Conservation (phyloP, 2,888 invertebrate species). For the Invenusta paracnida region DNA sequence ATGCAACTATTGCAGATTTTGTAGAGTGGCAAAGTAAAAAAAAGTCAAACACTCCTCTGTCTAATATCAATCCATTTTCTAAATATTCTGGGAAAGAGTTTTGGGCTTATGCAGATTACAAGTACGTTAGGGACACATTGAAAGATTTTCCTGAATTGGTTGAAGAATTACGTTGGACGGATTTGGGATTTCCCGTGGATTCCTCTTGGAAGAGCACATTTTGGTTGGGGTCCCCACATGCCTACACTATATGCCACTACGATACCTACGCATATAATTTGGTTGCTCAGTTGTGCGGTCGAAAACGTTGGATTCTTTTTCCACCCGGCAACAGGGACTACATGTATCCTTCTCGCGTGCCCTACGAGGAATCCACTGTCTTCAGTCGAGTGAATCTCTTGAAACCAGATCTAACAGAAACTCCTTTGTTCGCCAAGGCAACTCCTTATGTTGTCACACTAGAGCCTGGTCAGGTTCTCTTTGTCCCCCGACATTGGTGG, state of each 20-base stretch:
- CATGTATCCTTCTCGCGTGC: conserved; percentile 75
- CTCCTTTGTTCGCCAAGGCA: conserved; percentile 52
- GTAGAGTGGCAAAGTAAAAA: neutral
- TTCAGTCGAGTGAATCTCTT: conserved; percentile 78
- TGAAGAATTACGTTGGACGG: conserved; percentile 37
- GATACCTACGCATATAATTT: conserved; percentile 91
- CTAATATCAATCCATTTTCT: neutral
- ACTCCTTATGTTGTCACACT: conserved; percentile 66
- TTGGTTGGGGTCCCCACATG: conserved; percentile 72
- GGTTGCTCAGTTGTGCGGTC: conserved; percentile 70
- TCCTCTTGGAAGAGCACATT: conserved; percentile 63
- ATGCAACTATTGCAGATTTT: neutral
- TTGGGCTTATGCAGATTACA: conserved; percentile 42
- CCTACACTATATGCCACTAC: conserved; percentile 86
- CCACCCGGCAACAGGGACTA: conserved; percentile 70
- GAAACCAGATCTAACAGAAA: conserved; percentile 61
- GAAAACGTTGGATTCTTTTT: conserved; percentile 85
- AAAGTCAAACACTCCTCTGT: neutral
- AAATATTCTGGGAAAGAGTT: neutral
- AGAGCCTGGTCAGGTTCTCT: conserved; percentile 77
- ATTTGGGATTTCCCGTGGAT: conserved; percentile 11
- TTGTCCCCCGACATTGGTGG: conserved; percentile 91
- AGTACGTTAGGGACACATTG: conserved; percentile 23
- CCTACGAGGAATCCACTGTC: conserved; percentile 91
- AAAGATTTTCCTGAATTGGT: conserved; percentile 3